Percentiles rank a stretch among this genome's conserved stretches.
Conservation (phyloP, 2,888 invertebrate species). For the Synanthedon vespiformis region DNA sequence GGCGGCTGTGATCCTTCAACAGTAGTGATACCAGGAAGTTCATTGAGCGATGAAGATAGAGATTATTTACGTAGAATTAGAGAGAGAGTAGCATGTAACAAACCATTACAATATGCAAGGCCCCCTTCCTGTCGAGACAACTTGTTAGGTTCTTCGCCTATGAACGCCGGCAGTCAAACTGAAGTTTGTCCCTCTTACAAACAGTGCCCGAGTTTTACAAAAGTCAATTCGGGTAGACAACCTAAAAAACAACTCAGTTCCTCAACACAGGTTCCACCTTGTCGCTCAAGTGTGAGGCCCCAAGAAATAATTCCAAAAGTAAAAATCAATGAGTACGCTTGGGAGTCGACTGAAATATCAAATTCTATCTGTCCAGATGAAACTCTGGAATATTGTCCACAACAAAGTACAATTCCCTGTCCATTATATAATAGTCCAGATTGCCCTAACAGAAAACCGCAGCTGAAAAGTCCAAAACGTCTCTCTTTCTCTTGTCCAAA, state of each 20-base stretch:
- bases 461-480: background rate
- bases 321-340: slow-evolving; percentile 29
- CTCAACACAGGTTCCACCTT: background rate
- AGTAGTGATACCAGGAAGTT: slow-evolving; percentile 14
- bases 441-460: background rate
- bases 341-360: slow-evolving; percentile 18
- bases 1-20: background rate
- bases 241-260: background rate
- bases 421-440: background rate
- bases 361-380: slow-evolving; percentile 1
- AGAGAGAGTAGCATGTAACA: slow-evolving; percentile 10
- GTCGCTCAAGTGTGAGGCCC: background rate
- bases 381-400: background rate
- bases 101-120: background rate
- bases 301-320: slow-evolving; percentile 16
- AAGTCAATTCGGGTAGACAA: background rate
- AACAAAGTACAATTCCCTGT: background rate
- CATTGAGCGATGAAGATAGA: slow-evolving; percentile 23
- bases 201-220: background rate
- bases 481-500: background rate
- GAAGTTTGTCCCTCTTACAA: slow-evolving; percentile 7
- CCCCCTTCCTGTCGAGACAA: slow-evolving; percentile 10
- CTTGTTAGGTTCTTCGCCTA: slow-evolving; percentile 12
- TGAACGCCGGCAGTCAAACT: slow-evolving; percentile 23
- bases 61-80: slow-evolving; percentile 24